A percentile compares a stretch with the other conserved stretches of the same genome.
phyloP scores from a whole-genome alignment of 2,113 vertebrate genomes.

The Passer montanus region DNA sequence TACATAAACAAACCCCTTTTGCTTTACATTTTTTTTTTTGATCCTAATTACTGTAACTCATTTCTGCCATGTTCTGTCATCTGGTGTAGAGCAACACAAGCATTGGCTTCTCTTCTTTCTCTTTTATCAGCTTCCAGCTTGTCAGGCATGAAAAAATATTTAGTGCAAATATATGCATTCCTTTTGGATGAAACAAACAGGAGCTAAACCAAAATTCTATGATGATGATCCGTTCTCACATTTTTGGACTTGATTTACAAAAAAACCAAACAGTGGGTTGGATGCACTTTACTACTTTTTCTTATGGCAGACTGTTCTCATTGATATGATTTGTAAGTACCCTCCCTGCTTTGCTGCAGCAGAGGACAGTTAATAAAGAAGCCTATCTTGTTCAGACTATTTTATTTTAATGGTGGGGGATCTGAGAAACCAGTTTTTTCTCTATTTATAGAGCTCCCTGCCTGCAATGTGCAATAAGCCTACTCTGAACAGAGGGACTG shows the following conservation, averaged over 20 bases:
- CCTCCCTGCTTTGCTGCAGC: background rate
- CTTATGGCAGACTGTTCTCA: background rate
- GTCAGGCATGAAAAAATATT: background rate
- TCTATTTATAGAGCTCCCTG: background rate
- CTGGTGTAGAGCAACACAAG: background rate
- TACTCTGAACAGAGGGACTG: background rate
- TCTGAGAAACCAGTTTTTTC: background rate
- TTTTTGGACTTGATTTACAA: background rate
- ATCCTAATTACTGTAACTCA: background rate
- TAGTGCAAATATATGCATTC: background rate
- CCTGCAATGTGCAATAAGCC: background rate
- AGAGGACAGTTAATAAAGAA: background rate
- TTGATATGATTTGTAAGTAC: background rate
- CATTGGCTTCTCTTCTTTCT: background rate
- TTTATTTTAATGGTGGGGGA: background rate
- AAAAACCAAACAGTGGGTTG: background rate
- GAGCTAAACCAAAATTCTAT: background rate
- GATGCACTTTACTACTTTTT: background rate
- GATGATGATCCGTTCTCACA: background rate
- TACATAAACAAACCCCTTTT: background rate
- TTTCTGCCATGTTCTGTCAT: background rate
- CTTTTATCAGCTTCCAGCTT: background rate
- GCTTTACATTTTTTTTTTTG: background rate
- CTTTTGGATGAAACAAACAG: background rate
- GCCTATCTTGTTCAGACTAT: background rate